Evolutionary conservation across 2,888 invertebrate species (phyloP).

Genomic region (Gymnosoma rotundatum): DNA sequence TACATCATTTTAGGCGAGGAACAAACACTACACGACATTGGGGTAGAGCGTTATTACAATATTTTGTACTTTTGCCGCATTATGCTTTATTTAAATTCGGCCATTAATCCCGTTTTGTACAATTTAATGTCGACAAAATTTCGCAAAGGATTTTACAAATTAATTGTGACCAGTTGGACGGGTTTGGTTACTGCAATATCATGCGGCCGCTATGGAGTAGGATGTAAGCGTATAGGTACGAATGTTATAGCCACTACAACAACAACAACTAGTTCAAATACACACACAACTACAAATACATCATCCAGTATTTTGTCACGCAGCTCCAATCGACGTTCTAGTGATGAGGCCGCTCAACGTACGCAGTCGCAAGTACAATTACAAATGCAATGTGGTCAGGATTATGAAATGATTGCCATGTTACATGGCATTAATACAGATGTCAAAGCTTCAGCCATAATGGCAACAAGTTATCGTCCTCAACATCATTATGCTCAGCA

Average conservation of each 20-base stretch:
- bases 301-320: conserved; percentile 85
- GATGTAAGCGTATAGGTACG: conserved; percentile 61
- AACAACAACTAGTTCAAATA: conserved; percentile 85
- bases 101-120: conserved; percentile 95
- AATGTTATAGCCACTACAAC: conserved; percentile 70
- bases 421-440: conserved; percentile 71
- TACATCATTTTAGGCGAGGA: conserved; percentile 91
- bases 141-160: conserved; percentile 89
- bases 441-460: conserved; percentile 23
- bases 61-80: conserved; percentile 92
- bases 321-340: conserved; percentile 84
- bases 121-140: conserved; percentile 96
- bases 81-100: conserved; percentile 94
- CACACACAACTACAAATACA: conserved; percentile 80
- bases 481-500: background rate
- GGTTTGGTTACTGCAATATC: conserved; percentile 71
- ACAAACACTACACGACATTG: conserved; percentile 86
- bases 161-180: conserved; percentile 82
- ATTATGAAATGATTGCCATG: conserved; percentile 78
- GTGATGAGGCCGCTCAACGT: conserved; percentile 76
- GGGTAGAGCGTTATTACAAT: conserved; percentile 90
- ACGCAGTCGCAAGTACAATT: conserved; percentile 75
- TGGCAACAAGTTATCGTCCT: conserved; percentile 6
- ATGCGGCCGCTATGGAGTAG: conserved; percentile 67
- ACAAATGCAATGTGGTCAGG: conserved; percentile 76